Percentiles rank a stretch among this genome's conserved stretches.
Conservation (phyloP, 2,797 vertebrate species). For the Ceyx erithaca region DNA sequence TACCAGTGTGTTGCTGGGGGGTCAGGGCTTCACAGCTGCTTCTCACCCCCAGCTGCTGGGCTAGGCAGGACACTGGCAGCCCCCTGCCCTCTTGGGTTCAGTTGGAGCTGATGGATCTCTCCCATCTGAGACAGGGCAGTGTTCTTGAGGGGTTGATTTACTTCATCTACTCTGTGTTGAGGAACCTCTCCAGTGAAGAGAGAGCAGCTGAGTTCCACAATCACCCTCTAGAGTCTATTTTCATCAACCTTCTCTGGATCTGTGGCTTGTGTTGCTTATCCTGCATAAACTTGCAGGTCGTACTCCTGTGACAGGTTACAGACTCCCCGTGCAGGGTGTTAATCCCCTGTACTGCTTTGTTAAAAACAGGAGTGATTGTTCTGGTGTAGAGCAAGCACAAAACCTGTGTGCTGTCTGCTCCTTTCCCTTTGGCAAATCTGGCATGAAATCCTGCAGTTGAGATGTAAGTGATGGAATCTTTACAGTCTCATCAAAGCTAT, state of each 20-base stretch:
- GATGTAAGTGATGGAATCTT: background rate
- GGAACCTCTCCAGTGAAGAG: background rate
- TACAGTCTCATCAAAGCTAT: background rate
- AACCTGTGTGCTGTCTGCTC: fast-evolving
- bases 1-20: background rate
- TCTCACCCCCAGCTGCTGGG: fast-evolving
- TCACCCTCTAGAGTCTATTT: background rate
- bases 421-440: background rate
- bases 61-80: background rate
- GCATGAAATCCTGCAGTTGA: background rate
- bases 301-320: fast-evolving
- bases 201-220: background rate
- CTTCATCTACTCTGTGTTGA: fast-evolving
- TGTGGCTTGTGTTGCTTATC: background rate
- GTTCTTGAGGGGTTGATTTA: background rate
- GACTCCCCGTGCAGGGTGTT: background rate
- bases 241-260: background rate
- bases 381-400: fast-evolving
- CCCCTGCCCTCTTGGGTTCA: background rate
- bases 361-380: fast-evolving
- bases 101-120: background rate
- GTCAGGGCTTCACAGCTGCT: background rate
- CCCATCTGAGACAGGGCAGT: background rate
- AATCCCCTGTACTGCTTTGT: too few relatives aligned
- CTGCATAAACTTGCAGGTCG: fast-evolving